Base-by-base conservation (phyloP, 2,113 vertebrate genomes). In the Hyperopisus bebe region DNA sequence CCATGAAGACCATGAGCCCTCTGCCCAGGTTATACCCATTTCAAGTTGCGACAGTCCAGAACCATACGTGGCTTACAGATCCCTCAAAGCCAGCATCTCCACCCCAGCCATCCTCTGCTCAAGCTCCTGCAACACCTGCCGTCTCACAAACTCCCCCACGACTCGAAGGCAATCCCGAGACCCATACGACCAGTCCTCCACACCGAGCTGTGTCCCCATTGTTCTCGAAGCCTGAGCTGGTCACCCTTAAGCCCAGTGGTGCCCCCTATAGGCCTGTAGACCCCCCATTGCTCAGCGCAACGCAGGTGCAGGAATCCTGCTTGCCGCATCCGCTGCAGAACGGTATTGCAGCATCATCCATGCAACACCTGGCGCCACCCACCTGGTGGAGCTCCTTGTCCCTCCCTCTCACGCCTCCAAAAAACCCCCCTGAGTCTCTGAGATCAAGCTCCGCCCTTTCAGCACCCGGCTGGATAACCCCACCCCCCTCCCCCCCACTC, bases 401-500 rank as follows among this genome's bases (percentile, higher is more conserved):
- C 2, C 92, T 92, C 27, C 93, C 94, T 53, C 91, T 91, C 84
- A 93, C 92, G 92, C 91, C 92, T 0, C 91, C 91, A 46, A 35
- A 92, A 3, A 70, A 24, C 51, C 93, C 93, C 82, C 86, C 92
- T 0, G 91, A 91, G 0, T 94, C 94, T 6, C 93, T 93, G 50
- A 89, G 89, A 15, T 47, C 88, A 55, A 35, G 42, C 90, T 91
- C 94, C 3, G 90, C 90, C n/a, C 62, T 89, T 11, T 66, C 93
- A n/a, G 90, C 90, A 21, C 88, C 91, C 42, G 91, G 91, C 19
- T 21, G 77, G 86, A 53, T 42, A 70, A 92, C 92, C 0, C 94
- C 93, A 2, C 93, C 94, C 0, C 93, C 94, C 42, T 95, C 95
- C 21, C 95, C 95, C 5, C 93, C 92, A 47, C 91, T 93, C 89